Evolutionary conservation across 2,888 invertebrate species (phyloP).

Genomic region (Lepeophtheirus nordmannii): DNA sequence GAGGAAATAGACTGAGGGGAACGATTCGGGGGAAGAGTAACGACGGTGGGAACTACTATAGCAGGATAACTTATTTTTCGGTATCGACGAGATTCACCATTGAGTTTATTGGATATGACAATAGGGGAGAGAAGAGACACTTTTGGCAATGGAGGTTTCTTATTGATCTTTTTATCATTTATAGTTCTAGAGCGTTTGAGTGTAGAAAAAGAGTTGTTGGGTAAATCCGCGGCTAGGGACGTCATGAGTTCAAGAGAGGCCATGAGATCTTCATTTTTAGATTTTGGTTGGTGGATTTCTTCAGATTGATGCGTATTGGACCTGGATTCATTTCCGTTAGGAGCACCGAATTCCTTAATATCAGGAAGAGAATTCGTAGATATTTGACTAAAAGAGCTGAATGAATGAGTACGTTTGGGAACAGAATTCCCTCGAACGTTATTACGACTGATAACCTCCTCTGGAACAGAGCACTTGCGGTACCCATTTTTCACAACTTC

Average conservation of each 20-base stretch:
- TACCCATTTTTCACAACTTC: not conserved
- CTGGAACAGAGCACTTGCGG: not conserved
- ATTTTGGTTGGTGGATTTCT: not conserved
- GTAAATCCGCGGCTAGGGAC: slow-evolving; percentile 14
- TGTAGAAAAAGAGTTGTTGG: not conserved
- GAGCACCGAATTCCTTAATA: slow-evolving; percentile 7
- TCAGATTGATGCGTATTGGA: not conserved
- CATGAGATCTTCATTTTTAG: slow-evolving; percentile 15
- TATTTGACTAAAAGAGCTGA: slow-evolving; percentile 15
- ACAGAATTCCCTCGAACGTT: not conserved
- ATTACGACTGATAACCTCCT: not conserved
- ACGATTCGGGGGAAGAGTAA: too few species aligned
- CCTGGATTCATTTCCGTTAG: not conserved
- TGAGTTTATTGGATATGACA: too few species aligned
- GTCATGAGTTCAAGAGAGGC: slow-evolving; percentile 15
- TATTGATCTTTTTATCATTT: not conserved
- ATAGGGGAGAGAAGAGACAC: not conserved
- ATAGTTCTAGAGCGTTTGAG: not conserved
- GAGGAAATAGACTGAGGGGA: too few species aligned
- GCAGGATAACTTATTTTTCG: too few species aligned
- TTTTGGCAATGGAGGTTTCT: slow-evolving; percentile 19
- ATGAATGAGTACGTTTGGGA: slow-evolving; percentile 21
- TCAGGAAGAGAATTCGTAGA: slow-evolving; percentile 11
- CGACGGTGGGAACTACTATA: too few species aligned
- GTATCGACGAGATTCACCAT: too few species aligned